A percentile compares a stretch with the other conserved stretches of the same genome.
phyloP scores from a whole-genome alignment of 2,888 invertebrate species.

The Dicyrtoma fusca region DNA sequence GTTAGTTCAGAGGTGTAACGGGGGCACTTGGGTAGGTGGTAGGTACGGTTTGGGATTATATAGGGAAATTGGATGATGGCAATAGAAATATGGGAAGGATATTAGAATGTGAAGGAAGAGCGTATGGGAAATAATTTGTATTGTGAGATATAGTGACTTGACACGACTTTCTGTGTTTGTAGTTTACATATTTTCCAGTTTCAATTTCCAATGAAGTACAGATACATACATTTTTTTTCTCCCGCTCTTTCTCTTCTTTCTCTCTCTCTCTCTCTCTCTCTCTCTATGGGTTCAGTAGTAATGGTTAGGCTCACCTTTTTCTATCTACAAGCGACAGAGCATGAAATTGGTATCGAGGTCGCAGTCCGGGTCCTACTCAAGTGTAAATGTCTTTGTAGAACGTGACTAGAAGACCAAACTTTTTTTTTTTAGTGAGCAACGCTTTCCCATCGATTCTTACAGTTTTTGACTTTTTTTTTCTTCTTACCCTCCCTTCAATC shows the following conservation, averaged over 20 bases:
- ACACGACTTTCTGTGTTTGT: too few species aligned
- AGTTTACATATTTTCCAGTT: not conserved
- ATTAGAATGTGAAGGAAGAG: too few species aligned
- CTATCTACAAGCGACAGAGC: constrained; percentile 34
- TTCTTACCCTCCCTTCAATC: constrained; percentile 2
- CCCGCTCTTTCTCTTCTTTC: too few species aligned
- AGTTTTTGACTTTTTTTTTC: constrained; percentile 15
- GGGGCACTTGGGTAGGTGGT: too few species aligned
- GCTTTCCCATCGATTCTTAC: constrained; percentile 27
- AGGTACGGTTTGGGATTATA: too few species aligned
- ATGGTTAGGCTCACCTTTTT: constrained; percentile 17
- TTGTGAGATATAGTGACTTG: too few species aligned
- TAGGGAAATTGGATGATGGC: too few species aligned
- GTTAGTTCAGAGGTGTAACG: too few species aligned
- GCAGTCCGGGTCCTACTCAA: constrained; percentile 31
- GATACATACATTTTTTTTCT: not conserved
- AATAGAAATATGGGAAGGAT: too few species aligned
- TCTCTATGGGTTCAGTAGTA: not conserved
- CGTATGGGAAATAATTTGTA: too few species aligned
- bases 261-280: not conserved
- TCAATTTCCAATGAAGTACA: constrained; percentile 4
- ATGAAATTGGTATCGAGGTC: constrained; percentile 43
- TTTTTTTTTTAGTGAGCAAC: constrained; percentile 22
- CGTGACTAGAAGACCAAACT: constrained; percentile 40
- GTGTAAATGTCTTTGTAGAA: constrained; percentile 42